Evolutionary conservation across 2,113 vertebrate genomes (phyloP).

Genomic region (Hepsetus odoe): DNA sequence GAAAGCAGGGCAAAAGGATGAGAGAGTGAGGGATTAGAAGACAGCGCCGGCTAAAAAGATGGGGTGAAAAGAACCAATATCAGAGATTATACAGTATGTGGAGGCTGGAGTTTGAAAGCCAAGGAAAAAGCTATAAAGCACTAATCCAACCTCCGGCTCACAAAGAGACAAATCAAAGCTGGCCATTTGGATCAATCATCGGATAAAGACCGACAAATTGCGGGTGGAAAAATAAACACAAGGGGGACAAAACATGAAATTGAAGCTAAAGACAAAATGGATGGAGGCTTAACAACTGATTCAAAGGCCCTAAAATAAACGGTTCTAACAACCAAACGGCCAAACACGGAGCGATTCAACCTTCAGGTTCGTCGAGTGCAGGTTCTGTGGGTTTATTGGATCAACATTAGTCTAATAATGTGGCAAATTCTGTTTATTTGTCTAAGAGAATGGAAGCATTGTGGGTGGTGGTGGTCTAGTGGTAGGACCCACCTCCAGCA

Average conservation of each 20-base stretch:
- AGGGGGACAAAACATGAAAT: not conserved
- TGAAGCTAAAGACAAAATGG: constrained; percentile 15
- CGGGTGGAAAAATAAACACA: not conserved
- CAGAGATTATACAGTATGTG: constrained; percentile 58
- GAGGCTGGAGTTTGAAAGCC: not conserved
- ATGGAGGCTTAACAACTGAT: constrained; percentile 9
- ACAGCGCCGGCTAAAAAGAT: not conserved
- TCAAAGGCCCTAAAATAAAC: constrained; percentile 22
- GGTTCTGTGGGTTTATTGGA: constrained; percentile 36
- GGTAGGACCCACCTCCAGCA: too few species aligned
- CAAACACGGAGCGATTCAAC: not conserved
- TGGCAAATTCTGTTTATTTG: too few species aligned
- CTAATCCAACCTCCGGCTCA: constrained; percentile 6
- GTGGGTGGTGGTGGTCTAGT: too few species aligned
- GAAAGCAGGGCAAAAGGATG: not conserved
- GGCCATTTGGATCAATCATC: constrained; percentile 25
- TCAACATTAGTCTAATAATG: too few species aligned
- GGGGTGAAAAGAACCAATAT: not conserved
- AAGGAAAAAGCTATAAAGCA: not conserved
- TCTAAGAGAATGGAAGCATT: too few species aligned
- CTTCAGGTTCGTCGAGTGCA: constrained; percentile 23
- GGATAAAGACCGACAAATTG: not conserved
- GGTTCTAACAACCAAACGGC: constrained; percentile 30
- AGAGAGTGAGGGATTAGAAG: not conserved
- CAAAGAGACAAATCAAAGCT: constrained; percentile 5